These are phyloP conservation scores for Dione juno DNA, from an alignment of 2,888 invertebrate genomes.

Conservation along the genomic window DNA sequence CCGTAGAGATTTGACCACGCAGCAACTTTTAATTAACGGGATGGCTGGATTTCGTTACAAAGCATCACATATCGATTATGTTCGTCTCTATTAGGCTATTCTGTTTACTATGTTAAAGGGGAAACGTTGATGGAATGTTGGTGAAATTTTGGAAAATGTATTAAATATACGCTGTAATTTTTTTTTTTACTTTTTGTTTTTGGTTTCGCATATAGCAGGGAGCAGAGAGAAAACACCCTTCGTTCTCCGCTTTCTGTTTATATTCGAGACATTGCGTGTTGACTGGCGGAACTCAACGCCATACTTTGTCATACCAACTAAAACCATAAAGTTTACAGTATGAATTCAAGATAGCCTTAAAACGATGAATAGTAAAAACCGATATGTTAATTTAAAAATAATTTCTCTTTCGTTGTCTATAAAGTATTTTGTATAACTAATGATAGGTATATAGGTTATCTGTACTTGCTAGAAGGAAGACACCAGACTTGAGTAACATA, in stretches of 20 bases:
- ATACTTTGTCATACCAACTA: not conserved
- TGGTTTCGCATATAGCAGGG: too few species aligned
- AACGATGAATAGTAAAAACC: too few species aligned
- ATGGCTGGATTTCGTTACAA: conserved; percentile 16
- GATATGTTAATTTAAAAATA: too few species aligned
- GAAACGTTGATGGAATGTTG: not conserved
- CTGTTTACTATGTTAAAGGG: not conserved
- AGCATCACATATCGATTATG: conserved; percentile 5
- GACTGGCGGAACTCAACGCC: not conserved
- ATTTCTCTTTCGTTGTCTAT: too few species aligned
- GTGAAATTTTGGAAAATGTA: not conserved
- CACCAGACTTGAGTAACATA: too few species aligned
- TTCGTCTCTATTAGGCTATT: not conserved
- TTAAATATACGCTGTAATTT: too few species aligned
- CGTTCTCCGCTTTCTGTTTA: not conserved
- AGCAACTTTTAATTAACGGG: conserved; percentile 30
- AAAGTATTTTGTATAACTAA: too few species aligned
- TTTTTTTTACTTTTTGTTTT: not conserved
- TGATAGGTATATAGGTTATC: too few species aligned
- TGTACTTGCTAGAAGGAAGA: too few species aligned
- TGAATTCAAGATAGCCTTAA: too few species aligned
- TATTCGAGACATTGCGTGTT: not conserved
- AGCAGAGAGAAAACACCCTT: too few species aligned
- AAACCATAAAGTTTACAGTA: too few species aligned
- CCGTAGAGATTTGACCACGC: conserved; percentile 23